Evolutionary conservation across 2,113 vertebrate species (phyloP).

Genomic region (Mandrillus leucophaeus): DNA sequence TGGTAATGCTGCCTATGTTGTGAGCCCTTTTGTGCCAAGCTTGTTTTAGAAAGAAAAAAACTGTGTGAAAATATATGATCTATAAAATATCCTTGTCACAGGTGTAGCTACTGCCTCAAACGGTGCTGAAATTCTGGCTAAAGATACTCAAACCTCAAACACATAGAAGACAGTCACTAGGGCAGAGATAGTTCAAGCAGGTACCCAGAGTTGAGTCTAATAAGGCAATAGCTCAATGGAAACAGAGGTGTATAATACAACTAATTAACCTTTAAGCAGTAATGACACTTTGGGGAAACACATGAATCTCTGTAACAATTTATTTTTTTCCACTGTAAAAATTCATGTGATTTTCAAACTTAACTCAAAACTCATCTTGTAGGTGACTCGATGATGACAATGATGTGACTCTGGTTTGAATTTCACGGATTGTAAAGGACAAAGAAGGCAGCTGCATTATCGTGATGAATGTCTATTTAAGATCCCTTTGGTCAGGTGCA

Average conservation of each 20-base stretch:
- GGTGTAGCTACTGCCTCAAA: background rate
- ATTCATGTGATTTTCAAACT: background rate
- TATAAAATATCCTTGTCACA: background rate
- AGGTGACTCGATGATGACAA: background rate
- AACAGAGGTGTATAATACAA: background rate
- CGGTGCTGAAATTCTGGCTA: background rate
- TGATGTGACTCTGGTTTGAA: background rate
- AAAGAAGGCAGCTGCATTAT: background rate
- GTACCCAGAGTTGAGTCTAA: background rate
- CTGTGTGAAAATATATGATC: background rate
- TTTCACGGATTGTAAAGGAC: background rate
- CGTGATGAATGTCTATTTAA: background rate
- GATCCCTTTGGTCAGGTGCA: background rate
- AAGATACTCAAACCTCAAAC: background rate
- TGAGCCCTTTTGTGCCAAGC: background rate
- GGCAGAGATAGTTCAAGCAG: background rate
- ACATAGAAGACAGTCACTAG: background rate
- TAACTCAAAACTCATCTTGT: background rate
- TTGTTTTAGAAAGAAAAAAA: slow-evolving; percentile 44
- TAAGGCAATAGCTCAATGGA: background rate
- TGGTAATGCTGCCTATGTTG: background rate
- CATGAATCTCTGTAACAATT: background rate
- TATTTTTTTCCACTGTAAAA: background rate
- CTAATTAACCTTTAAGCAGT: background rate
- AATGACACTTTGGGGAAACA: background rate